Base-by-base conservation (phyloP, 2,113 vertebrate species). In the Ochotona princeps region DNA sequence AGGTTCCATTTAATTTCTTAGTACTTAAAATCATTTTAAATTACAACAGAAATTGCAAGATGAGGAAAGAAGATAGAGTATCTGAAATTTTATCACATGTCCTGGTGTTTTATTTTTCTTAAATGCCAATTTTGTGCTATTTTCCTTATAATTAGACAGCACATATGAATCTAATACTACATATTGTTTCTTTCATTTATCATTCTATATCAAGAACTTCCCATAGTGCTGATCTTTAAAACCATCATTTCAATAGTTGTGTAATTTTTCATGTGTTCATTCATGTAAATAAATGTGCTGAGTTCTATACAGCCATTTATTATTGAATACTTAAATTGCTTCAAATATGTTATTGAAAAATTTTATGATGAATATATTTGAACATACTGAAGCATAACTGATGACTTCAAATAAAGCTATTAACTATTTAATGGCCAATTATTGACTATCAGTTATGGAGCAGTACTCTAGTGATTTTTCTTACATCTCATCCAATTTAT, bases 401-500 rank as follows among this genome's bases (percentile, higher is more conserved):
- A 69, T 80, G 72, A 44, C 44, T 69, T 95, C 83, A 44, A 44
- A 75, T 79, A 87, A 70, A 87, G 13, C 72, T 87, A 5, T 69
- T 54, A 86, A 91, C 61, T 26, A 67, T 51, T 86, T 89, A 87
- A 83, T 86, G 49, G n/a, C 35, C 60, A 81, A 25, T 72, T 73
- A 94, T 63, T 91, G 32, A 87, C 66, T 75, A 49, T 13, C 8
- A 47, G 12, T 85, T 44, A 79, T n/a, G 17, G 26, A 82, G 18
- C 30, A 30, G 13, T n/a, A 10, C 70, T 32, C 21, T 89, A 75
- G 75, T 93, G 44, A 88, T 47, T 74, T 87, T 89, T 91, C 44
- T n/a, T 70, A 35, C 13, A 86, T 79, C n/a, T 96, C 76, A 75
- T 80, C 83, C 74, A 60, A 80, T 92, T 21, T 44, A 66, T 38